Base-by-base conservation (phyloP, 2,113 vertebrate genomes). In the Callocephalon fimbriatum region DNA sequence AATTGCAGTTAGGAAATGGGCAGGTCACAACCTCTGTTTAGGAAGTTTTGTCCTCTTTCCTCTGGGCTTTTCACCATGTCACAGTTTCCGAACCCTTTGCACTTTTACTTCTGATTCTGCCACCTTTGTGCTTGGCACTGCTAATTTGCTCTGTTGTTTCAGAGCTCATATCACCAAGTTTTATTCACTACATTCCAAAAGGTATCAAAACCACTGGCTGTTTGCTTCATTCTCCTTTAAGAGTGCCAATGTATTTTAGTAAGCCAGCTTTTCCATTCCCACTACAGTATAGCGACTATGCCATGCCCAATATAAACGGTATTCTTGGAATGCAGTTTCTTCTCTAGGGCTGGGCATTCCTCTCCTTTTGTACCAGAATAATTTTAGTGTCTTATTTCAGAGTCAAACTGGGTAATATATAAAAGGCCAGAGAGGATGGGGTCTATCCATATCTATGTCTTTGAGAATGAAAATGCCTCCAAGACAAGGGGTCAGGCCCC, bases 21-120 rank as follows among this genome's bases (percentile, higher is more conserved):
- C 61, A 75, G 32, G 32, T 50, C 5, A 0, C 40, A 71, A n/a
- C 6, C 10, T 70, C 78, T 0, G 0, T 48, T 81, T 70, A 15
- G 8, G 37, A 68, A 65, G 12, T 44, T 63, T 72, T 75, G 48
- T 65, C 20, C 17, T 77, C 26, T 88, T 27, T 74, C 23, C 42
- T 74, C 62, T 44, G 32, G 21, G 51, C 47, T 93, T 84, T 92
- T 84, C 44, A 42, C 26, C 18, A 45, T 48, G 47, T 63, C 50
- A 77, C 42, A 80, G 54, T 7, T 77, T 67, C n/a, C 1, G 2
- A 40, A 84, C 25, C n/a, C 35, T 92, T 72, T 72, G 40, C 61
- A 67, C 10, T 19, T 88, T 72, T 56, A 37, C 10, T 6, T 77
- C 63, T 78, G 38, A 54, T 71, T 68, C 47, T 77, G 14, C 10